A percentile compares a stretch with the other conserved stretches of the same genome.
Conservation (phyloP, 2,113 vertebrate genomes). For the Rhabdomys dilectus region DNA sequence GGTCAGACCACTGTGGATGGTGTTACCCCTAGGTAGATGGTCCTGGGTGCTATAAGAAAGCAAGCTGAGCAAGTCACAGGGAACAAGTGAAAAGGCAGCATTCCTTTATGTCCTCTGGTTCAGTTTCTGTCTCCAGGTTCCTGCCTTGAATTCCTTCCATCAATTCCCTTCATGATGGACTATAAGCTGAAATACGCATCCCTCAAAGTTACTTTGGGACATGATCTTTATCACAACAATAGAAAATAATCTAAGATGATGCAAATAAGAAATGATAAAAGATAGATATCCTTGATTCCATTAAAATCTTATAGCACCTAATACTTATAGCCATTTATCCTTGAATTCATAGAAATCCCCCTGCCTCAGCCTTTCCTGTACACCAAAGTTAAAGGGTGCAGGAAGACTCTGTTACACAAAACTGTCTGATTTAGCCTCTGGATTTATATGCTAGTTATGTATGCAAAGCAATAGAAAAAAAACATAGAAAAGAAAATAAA, state of each 20-base stretch:
- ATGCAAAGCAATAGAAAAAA: background rate
- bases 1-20: background rate
- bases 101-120: background rate
- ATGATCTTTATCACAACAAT: background rate
- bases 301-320: background rate
- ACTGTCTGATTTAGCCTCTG: background rate
- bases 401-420: background rate
- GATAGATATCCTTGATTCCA: background rate
- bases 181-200: background rate
- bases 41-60: background rate
- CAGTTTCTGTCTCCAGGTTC: background rate
- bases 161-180: background rate
- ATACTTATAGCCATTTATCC: too few relatives aligned
- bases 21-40: background rate
- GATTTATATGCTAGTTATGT: background rate
- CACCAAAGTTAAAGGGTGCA: background rate
- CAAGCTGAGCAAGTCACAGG: background rate
- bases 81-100: background rate
- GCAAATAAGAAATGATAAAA: background rate
- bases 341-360: too few relatives aligned
- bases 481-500: background rate
- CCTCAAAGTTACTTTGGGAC: background rate
- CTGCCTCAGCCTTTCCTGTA: too few relatives aligned
- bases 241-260: background rate
- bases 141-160: background rate